Percentiles rank a stretch among this genome's conserved stretches.
phyloP scores from a whole-genome alignment of 92 coral and sea anemone species.

The Metridium senile region DNA sequence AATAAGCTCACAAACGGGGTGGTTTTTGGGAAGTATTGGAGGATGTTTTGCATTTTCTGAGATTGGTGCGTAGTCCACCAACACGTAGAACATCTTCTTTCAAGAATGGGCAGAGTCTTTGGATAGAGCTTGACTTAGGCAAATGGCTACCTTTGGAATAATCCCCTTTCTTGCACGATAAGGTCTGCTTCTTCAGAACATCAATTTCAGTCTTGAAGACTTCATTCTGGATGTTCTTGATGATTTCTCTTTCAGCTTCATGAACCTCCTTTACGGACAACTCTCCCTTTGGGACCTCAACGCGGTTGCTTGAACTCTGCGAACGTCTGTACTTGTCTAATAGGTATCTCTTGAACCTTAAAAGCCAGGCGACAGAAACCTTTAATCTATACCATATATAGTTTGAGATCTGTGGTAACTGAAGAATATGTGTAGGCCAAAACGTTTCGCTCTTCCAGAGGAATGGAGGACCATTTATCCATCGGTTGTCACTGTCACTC shows the following conservation, averaged over 20 bases:
- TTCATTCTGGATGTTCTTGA: slow-evolving; percentile 17
- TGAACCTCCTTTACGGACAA: neutral
- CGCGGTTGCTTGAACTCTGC: neutral
- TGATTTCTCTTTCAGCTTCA: slow-evolving; percentile 22
- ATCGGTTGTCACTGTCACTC: slow-evolving; percentile 42
- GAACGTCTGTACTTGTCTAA: slow-evolving; percentile 5
- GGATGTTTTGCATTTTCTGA: neutral
- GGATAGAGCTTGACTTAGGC: neutral
- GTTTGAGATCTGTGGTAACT: slow-evolving; percentile 36
- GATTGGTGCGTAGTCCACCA: neutral
- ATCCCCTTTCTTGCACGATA: neutral
- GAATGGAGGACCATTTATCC: slow-evolving; percentile 60
- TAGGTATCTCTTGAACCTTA: slow-evolving; percentile 48
- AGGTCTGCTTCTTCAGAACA: neutral
- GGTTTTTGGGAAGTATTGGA: neutral
- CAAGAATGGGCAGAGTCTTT: neutral
- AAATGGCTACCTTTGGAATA: neutral
- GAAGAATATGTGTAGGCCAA: slow-evolving; percentile 29
- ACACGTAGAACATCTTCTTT: neutral
- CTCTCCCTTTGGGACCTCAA: neutral
- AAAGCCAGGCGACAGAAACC: slow-evolving; percentile 50
- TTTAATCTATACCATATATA: slow-evolving; percentile 64
- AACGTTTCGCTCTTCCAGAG: slow-evolving; percentile 41
- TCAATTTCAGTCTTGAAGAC: neutral
- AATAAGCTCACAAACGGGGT: neutral